phyloP scores from a whole-genome alignment of 2,797 vertebrate species.

The Urosaurus nigricauda region DNA sequence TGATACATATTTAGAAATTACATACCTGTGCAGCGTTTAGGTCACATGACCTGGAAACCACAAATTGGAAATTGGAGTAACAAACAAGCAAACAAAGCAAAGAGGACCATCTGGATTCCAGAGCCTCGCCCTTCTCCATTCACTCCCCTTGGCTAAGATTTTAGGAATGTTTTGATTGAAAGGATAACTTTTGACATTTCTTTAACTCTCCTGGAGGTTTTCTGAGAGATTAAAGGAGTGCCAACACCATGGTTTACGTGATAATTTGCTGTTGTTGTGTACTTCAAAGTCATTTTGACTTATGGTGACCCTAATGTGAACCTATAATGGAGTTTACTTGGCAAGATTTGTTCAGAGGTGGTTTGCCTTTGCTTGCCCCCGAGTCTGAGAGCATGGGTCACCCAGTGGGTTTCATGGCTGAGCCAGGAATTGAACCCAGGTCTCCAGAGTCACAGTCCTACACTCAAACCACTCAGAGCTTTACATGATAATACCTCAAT shows the following conservation, averaged over 20 bases:
- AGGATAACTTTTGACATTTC: neutral
- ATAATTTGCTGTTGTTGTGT: no score
- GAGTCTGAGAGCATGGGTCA: no score
- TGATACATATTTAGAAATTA: neutral
- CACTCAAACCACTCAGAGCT: no score
- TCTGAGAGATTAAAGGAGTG: neutral
- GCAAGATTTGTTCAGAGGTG: no score
- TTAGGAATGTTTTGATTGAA: neutral
- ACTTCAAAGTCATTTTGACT: no score
- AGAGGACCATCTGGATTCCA: neutral
- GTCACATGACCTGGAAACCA: neutral
- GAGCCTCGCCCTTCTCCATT: no score
- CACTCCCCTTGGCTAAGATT: neutral
- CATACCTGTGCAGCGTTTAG: rapidly evolving
- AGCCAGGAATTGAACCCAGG: no score
- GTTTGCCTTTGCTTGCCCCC: no score
- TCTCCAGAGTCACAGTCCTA: no score
- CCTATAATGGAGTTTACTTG: no score
- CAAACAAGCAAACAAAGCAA: neutral
- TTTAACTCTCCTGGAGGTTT: neutral
- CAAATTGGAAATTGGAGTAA: rapidly evolving
- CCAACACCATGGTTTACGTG: neutral
- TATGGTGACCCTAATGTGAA: no score
- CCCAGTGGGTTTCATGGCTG: no score
- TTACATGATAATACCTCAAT: neutral